Evolutionary conservation across 2,888 invertebrate genomes (phyloP).

Genomic region (Ormyrus nitidulus): DNA sequence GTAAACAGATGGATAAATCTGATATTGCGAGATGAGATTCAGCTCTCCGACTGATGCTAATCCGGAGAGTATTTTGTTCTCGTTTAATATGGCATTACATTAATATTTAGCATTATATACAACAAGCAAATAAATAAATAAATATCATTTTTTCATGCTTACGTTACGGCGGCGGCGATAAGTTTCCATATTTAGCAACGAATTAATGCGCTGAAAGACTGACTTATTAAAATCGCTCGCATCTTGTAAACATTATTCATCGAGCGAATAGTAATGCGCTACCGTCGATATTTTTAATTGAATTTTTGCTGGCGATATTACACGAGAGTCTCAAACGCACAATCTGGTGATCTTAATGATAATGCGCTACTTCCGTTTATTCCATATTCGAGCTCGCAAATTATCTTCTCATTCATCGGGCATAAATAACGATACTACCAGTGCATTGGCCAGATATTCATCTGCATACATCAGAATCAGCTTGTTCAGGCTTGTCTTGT

Average conservation of each 20-base stretch:
- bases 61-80: conserved; percentile 46
- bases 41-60: conserved; percentile 43
- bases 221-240: conserved; percentile 28
- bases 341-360: conserved; percentile 53
- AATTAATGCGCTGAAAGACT: conserved; percentile 10
- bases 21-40: conserved; percentile 66
- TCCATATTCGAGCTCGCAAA: conserved; percentile 38
- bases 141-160: background rate
- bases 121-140: conserved; percentile 14
- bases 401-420: conserved; percentile 56
- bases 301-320: conserved; percentile 40
- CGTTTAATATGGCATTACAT: conserved; percentile 30
- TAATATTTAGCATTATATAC: conserved; percentile 47
- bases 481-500: conserved; percentile 47
- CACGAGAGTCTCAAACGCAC: conserved; percentile 16
- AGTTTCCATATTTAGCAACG: background rate
- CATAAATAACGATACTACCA: conserved; percentile 53
- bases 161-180: background rate
- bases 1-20: conserved; percentile 75
- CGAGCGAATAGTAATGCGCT: conserved; percentile 14
- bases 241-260: conserved; percentile 45
- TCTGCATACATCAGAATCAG: conserved; percentile 53
- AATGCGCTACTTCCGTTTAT: conserved; percentile 54
- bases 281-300: conserved; percentile 46
- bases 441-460: conserved; percentile 47